Conservation (phyloP, 2,797 vertebrate species). For the Sebastes wilsoni region DNA sequence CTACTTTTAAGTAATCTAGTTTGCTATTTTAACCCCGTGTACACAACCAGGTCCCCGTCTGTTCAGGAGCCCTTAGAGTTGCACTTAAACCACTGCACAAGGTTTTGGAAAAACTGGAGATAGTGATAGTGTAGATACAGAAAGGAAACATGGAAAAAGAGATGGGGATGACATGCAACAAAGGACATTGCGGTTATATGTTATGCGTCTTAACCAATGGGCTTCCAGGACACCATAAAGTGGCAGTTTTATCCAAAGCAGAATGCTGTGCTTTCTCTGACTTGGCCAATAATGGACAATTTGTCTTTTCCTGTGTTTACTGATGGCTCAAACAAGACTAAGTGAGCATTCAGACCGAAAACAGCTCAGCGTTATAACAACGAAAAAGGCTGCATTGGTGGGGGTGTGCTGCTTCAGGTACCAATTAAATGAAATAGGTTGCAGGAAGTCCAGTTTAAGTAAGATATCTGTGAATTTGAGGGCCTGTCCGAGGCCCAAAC, state of each 20-base stretch:
- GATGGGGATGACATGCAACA: not conserved
- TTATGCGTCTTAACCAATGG: not conserved
- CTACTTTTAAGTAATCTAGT: not conserved
- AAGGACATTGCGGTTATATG: not conserved
- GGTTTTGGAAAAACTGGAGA: not conserved
- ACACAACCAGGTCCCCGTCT: not conserved
- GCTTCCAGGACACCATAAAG: not conserved
- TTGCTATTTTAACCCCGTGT: not conserved
- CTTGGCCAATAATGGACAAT: not conserved
- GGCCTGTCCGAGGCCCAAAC: not conserved
- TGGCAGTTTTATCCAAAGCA: not conserved
- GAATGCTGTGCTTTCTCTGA: not conserved
- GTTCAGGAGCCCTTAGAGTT: not conserved
- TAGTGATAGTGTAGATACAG: not conserved
- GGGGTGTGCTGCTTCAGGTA: not conserved
- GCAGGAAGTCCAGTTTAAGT: not conserved
- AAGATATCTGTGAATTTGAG: not conserved
- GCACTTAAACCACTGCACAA: not conserved
- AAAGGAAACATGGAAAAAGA: not conserved
- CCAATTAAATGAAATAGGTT: not conserved
- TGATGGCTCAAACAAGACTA: not conserved
- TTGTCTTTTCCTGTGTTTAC: not conserved
- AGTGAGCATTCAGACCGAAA: not conserved
- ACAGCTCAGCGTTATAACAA: not conserved
- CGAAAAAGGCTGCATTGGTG: not conserved